Evolutionary conservation across 2,797 vertebrate species (phyloP), one percentile per base, ranked within the genome.

Genomic region (Cuniculus paca): DNA sequence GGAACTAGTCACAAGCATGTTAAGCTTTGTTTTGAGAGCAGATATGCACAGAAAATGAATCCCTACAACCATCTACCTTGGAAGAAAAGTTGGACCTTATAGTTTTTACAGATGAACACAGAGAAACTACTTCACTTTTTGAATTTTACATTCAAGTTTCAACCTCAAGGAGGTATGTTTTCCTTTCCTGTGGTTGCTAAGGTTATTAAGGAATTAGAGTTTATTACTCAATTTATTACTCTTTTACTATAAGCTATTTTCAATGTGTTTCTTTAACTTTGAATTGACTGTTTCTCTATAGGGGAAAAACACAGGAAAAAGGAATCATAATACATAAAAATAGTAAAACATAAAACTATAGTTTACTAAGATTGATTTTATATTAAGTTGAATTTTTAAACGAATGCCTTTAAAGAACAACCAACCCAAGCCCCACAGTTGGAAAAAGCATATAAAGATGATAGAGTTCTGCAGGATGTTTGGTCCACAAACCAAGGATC

Each of bases 141-240:
- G 6, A 36, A 86, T 91, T 89, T 91, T 88, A 48, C 19, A n/a
- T 75, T 94, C 8, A 72, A 28, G 8, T 82, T 95, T 80, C 60
- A 88, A 34, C 39, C 2, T 92, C 13, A 16, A 52, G 34, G 26
- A 81, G 12, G 9, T 19, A 42, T 22, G 17, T 45, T 72, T 80
- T 91, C 34, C 10, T 56, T 75, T 68, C 16, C 45, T 20, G 58
- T 78, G 60, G 22, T 84, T 79, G 4, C 28, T 85, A 78, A 85
- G 0, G 12, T 13, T 72, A 65, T 13, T 60, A 74, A 61, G 20
- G 12, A 87, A 85, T 22, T 81, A 26, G 56, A 72, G 65, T 12
- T 85, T 88, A 10, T 6, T n/a, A 79, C 34, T 87, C 19, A 13
- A 11, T 34, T 82, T 81, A 65, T 10, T 58, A 91, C 5, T 11